Percentiles rank a stretch among this genome's conserved stretches.
phyloP scores from a whole-genome alignment of 2,888 invertebrate species.

The Diabrotica balteata region DNA sequence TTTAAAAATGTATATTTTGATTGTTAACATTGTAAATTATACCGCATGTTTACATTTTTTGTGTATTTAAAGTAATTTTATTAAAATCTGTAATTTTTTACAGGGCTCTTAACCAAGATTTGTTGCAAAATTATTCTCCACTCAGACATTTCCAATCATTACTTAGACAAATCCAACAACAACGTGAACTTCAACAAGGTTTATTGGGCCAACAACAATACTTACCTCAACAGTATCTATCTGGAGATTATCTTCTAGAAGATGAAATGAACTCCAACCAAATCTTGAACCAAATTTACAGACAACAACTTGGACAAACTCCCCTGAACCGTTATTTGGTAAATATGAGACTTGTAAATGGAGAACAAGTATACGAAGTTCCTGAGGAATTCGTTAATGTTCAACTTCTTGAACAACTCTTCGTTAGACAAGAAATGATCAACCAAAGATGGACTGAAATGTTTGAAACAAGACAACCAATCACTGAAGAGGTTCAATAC shows the following conservation, averaged over 20 bases:
- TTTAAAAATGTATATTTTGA: too few species aligned
- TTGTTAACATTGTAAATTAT: too few species aligned
- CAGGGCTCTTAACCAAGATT: neutral
- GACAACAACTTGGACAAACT: neutral
- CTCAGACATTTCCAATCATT: conserved; percentile 2
- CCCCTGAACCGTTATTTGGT: neutral
- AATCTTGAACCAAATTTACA: neutral
- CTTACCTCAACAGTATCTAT: neutral
- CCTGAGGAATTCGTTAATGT: neutral
- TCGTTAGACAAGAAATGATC: neutral
- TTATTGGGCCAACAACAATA: conserved; percentile 2
- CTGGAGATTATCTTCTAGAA: neutral
- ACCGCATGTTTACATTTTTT: too few species aligned
- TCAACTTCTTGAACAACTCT: neutral
- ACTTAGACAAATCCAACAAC: conserved; percentile 1
- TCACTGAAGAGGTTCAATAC: neutral
- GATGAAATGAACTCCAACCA: neutral
- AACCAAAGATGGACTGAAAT: neutral
- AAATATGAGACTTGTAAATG: neutral
- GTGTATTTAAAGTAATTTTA: too few species aligned
- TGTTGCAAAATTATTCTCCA: neutral
- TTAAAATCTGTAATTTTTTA: neutral
- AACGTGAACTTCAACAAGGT: conserved; percentile 4
- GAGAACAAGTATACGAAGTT: neutral
- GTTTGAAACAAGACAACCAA: neutral